phyloP scores from a whole-genome alignment of 2,113 vertebrate species.

The Labeo catla region DNA sequence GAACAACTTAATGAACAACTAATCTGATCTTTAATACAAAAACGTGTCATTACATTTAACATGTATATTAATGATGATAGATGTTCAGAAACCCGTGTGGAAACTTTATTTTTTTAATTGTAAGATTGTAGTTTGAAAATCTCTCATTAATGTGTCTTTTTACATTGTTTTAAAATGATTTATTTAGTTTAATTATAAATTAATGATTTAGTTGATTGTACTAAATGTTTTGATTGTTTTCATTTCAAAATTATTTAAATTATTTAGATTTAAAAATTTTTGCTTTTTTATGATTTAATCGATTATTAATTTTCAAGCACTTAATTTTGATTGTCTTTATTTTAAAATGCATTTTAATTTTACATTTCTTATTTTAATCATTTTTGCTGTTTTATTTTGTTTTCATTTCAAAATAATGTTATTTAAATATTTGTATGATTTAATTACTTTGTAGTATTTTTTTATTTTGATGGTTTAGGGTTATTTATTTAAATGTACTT shows the following conservation, averaged over 20 bases:
- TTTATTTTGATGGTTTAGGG: not conserved
- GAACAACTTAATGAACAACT: no score
- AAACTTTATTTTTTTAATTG: not conserved
- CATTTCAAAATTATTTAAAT: not conserved
- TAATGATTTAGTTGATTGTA: no score
- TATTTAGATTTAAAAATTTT: no score
- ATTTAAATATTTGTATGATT: no score
- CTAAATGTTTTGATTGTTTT: not conserved
- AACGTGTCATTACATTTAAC: no score
- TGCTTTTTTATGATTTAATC: no score
- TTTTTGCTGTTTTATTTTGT: no score
- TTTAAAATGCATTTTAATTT: not conserved
- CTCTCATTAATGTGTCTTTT: not conserved
- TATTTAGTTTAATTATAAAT: not conserved
- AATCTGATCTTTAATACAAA: not conserved
- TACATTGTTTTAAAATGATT: not conserved
- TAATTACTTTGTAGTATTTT: not conserved
- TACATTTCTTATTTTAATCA: not conserved
- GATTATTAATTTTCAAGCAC: not conserved
- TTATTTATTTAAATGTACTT: not conserved
- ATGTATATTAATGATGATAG: not conserved
- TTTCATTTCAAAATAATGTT: no score
- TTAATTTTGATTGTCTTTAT: not conserved
- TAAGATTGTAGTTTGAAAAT: not conserved
- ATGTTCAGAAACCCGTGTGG: not conserved